These are phyloP conservation scores for Siniperca undulata DNA, from an alignment of 2,797 vertebrate genomes.

Conservation along the genomic window DNA sequence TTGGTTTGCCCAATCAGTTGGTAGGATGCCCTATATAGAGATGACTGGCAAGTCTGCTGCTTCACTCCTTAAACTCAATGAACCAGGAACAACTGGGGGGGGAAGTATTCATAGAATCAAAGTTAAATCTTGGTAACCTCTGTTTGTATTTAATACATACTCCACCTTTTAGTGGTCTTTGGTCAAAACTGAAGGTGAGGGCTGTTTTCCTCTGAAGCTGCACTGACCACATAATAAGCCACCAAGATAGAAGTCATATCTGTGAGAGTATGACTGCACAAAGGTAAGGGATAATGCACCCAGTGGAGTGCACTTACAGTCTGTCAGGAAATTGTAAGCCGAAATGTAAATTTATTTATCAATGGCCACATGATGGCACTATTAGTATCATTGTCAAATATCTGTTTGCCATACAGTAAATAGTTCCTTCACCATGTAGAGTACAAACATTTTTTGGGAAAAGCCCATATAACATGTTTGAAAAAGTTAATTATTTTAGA, in stretches of 20 bases:
- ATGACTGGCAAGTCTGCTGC: not conserved
- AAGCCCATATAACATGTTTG: not conserved
- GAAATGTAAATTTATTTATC: not conserved
- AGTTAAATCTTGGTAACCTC: not conserved
- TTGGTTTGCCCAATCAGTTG: not conserved
- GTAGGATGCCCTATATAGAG: not conserved
- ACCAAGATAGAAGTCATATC: not conserved
- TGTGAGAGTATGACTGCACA: not conserved
- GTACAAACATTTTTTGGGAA: no score
- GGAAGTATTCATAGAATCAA: not conserved
- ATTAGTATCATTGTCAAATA: conserved; percentile 1
- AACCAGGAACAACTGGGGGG: not conserved
- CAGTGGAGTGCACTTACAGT: not conserved
- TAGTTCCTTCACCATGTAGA: not conserved
- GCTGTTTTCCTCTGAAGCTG: not conserved
- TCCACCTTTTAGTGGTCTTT: not conserved
- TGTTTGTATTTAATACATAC: not conserved
- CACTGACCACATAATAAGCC: not conserved
- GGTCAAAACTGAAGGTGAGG: not conserved
- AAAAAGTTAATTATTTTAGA: conserved; percentile 2
- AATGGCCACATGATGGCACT: conserved; percentile 35
- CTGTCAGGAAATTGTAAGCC: not conserved
- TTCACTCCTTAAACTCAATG: not conserved
- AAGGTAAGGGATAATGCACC: not conserved
- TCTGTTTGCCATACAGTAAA: no score